phyloP scores from a whole-genome alignment of 2,888 invertebrate genomes.

The Microctonus hyperodae region DNA sequence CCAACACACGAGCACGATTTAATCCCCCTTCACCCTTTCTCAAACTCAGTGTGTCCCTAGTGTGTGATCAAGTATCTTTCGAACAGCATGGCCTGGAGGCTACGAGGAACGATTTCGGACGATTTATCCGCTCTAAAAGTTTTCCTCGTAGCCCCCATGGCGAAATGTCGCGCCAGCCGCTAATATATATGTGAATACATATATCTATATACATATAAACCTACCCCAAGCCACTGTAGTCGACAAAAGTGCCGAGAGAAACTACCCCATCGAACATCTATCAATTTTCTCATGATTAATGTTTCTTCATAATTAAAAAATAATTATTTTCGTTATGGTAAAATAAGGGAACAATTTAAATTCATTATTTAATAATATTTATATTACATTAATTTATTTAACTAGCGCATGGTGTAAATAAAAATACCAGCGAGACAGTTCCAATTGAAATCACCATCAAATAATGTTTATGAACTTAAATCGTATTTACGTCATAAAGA shows the following conservation, averaged over 20 bases:
- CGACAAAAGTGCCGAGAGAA: not conserved
- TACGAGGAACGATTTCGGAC: constrained; percentile 1
- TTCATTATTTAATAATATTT: not conserved
- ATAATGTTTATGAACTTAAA: not conserved
- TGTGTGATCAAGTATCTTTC: constrained; percentile 15
- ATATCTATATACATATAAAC: not conserved
- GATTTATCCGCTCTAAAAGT: constrained; percentile 10
- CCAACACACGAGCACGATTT: not conserved
- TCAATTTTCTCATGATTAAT: not conserved
- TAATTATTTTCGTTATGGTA: not conserved
- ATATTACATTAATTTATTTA: not conserved
- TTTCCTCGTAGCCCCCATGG: constrained; percentile 3
- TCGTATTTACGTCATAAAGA: not conserved
- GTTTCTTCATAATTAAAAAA: not conserved
- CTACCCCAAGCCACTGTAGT: not conserved
- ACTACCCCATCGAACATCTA: not conserved
- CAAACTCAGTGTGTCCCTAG: not conserved
- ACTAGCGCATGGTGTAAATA: too few relatives aligned
- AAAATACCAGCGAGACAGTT: not conserved
- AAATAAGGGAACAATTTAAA: too few relatives aligned
- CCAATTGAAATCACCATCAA: not conserved
- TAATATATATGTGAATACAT: not conserved
- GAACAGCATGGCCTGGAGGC: constrained; percentile 11
- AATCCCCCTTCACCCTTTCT: not conserved
- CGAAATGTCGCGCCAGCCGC: not conserved